Evolutionary conservation across 37 sponge, comb jelly and placozoan genomes (phyloP).

Genomic region (Geodia barretti): DNA sequence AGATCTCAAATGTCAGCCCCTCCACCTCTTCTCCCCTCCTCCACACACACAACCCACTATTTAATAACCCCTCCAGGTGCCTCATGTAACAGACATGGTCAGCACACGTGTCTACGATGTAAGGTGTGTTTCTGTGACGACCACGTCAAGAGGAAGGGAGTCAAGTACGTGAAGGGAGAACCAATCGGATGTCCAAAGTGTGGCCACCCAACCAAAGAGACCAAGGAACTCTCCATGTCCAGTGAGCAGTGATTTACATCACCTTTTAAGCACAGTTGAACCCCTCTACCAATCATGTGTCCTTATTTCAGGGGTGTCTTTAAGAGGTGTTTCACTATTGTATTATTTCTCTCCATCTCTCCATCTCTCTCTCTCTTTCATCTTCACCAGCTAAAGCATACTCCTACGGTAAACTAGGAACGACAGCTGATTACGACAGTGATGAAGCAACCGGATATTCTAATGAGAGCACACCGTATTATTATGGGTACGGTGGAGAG

Average conservation of each 20-base stretch:
- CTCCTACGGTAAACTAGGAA: conserved; percentile 9
- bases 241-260: conserved; percentile 44
- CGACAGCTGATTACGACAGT: conserved; percentile 16
- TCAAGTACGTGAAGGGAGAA: conserved; percentile 75
- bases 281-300: too few relatives aligned
- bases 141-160: conserved; percentile 95
- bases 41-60: neutral
- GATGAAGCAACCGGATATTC: conserved; percentile 33
- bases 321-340: neutral
- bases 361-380: neutral
- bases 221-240: conserved; percentile 92
- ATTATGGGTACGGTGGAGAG: conserved; percentile 23
- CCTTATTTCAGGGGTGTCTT: too few relatives aligned
- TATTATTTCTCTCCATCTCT: too few relatives aligned
- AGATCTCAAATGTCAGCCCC: conserved; percentile 82
- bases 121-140: conserved; percentile 97
- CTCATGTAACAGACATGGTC: conserved; percentile 93
- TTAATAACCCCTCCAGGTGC: conserved; percentile 56
- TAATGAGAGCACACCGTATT: conserved; percentile 9
- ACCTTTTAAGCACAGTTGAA: neutral
- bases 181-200: conserved; percentile 96
- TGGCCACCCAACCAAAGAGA: conserved; percentile 88
- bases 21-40: neutral
- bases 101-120: conserved; percentile 91
- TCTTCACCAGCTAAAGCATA: conserved; percentile 1